Evolutionary conservation across 1,140 invertebrate genomes (phyloP), one percentile per base, ranked within the genome.

Genomic region (Parasteatoda tepidariorum): DNA sequence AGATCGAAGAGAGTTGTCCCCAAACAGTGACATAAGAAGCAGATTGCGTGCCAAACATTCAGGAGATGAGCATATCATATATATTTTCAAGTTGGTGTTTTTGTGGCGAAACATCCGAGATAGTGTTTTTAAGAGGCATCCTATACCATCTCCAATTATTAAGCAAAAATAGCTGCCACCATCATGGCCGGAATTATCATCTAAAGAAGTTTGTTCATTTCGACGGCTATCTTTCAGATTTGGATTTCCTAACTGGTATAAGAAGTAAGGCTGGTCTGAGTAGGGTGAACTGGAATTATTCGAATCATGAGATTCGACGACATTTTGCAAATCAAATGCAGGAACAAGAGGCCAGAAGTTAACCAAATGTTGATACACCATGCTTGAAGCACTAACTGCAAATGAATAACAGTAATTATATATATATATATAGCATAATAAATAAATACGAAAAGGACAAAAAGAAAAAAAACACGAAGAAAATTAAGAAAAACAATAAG

Each of bases 291-390:
- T 59, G 11, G 6, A 15, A 9, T 54, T 71, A 30, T 9, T 13
- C 0, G 28, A 22, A 1, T 24, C 38, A 61, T 57, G 13, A 31
- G 11, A 22, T 22, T 38, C 38, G 15, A 15, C 9, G 5, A 70
- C 55, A 48, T 13, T 41, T 48, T 82, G 66, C 15, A 82, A 24
- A 62, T 82, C 78, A 13, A 82, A 1, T 28, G 66, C 66, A 2
- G 78, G 78, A 22, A 82, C 78, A 9, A 82, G 66, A 62, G 78
- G 78, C 78, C 78, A 82, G 61, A 70, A 82, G 33, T 82, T 82
- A 15, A 82, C 18, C 33, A 82, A 71, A 71, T 82, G 67, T 62
- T 33, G 70, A 31, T 82, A 82, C 7, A 38, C 6, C 78, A 82
- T 82, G 18, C n/a, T 81, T 28, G 18, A 13, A 11, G 18, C 26